Evolutionary conservation across 2,888 invertebrate species (phyloP).

Genomic region (Chydorus sphaericus): DNA sequence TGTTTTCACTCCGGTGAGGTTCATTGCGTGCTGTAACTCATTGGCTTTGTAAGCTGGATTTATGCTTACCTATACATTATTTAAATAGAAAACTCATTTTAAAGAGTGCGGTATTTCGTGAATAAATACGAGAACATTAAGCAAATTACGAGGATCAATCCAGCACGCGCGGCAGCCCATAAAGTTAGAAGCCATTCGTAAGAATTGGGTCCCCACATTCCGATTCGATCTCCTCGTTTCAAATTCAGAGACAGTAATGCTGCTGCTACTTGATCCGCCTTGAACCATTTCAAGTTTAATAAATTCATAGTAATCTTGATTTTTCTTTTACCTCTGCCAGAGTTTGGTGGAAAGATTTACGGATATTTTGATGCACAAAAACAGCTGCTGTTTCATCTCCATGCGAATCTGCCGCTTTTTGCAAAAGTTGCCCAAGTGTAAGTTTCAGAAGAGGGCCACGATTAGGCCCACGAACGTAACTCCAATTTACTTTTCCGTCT

Average conservation of each 20-base stretch:
- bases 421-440: constrained; percentile 43
- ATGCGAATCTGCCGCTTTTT: constrained; percentile 36
- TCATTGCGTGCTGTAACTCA: constrained; percentile 55
- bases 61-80: constrained; percentile 44
- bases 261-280: constrained; percentile 55
- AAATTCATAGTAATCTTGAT: constrained; percentile 22
- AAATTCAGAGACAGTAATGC: constrained; percentile 54
- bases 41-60: constrained; percentile 55
- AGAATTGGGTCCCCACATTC: constrained; percentile 63
- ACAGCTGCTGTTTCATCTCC: constrained; percentile 42
- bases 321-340: constrained; percentile 35
- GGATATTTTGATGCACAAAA: constrained; percentile 37
- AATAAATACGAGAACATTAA: no score
- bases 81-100: no score
- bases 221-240: constrained; percentile 53
- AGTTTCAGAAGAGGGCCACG: constrained; percentile 34
- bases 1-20: constrained; percentile 51
- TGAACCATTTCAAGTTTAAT: background rate
- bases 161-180: constrained; percentile 53
- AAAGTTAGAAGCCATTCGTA: constrained; percentile 59
- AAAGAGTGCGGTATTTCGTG: no score
- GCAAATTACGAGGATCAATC: constrained; percentile 55
- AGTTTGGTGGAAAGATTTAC: constrained; percentile 37
- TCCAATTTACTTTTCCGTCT: constrained; percentile 21
- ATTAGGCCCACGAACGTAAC: constrained; percentile 38